Percentiles rank a stretch among this genome's conserved stretches.
phyloP scores from a whole-genome alignment of 2,113 vertebrate species.

The Boleophthalmus pectinirostris region DNA sequence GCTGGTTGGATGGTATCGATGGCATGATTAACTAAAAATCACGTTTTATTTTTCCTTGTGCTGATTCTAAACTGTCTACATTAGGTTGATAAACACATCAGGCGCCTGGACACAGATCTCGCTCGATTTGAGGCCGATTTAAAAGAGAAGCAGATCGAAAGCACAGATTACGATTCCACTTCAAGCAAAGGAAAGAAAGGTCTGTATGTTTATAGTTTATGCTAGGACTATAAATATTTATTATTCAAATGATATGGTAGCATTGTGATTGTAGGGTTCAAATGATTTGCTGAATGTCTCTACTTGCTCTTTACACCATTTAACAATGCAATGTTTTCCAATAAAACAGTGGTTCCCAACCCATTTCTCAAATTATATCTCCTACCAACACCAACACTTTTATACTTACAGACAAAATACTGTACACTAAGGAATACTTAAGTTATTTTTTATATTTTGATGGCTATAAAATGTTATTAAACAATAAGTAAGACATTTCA shows the following conservation, averaged over 20 bases:
- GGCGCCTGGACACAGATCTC: slow-evolving; percentile 92
- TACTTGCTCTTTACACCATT: neutral
- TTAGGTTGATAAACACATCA: slow-evolving; percentile 97
- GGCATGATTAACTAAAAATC: slow-evolving; percentile 17
- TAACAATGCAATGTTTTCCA: neutral
- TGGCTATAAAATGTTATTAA: neutral
- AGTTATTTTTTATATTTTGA: neutral
- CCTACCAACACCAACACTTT: neutral
- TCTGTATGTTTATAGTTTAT: slow-evolving; percentile 39
- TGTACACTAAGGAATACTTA: no score
- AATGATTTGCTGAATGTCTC: neutral
- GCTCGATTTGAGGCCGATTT: slow-evolving; percentile 96
- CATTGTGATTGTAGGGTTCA: neutral
- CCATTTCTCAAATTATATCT: neutral
- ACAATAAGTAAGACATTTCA: neutral
- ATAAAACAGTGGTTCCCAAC: neutral
- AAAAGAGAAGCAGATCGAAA: slow-evolving; percentile 97
- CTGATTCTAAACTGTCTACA: neutral
- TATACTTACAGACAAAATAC: no score
- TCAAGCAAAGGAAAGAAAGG: slow-evolving; percentile 98
- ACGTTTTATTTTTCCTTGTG: neutral
- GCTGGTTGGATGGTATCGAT: neutral
- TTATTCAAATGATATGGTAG: neutral
- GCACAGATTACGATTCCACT: slow-evolving; percentile 94
- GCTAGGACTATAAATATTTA: neutral